These are phyloP conservation scores for Bimastos eiseni DNA, from an alignment of 2,888 invertebrate genomes.

Conservation along the genomic window DNA sequence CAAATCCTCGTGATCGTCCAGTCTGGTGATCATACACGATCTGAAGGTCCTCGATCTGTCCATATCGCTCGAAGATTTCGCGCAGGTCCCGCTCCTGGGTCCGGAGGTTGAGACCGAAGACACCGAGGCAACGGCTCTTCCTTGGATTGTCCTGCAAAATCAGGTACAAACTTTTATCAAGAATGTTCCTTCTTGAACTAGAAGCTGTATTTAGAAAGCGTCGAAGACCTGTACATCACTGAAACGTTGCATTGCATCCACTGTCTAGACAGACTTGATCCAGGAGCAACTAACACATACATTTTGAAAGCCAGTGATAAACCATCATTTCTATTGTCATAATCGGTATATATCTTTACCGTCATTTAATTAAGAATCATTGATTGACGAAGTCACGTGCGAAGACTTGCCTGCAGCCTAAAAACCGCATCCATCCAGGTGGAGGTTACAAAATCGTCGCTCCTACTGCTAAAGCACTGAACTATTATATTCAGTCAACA, in stretches of 20 bases:
- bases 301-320: neutral
- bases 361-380: neutral
- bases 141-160: conserved; percentile 78
- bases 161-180: neutral
- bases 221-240: neutral
- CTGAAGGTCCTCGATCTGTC: conserved; percentile 87
- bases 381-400: neutral
- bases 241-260: neutral
- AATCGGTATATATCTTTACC: neutral
- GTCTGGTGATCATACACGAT: conserved; percentile 87
- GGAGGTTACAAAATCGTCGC: neutral
- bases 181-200: neutral
- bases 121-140: conserved; percentile 85
- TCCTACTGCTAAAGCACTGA: neutral
- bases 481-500: neutral
- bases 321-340: neutral
- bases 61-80: conserved; percentile 89
- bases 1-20: conserved; percentile 90
- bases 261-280: neutral
- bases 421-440: neutral
- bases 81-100: conserved; percentile 89
- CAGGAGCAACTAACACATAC: neutral
- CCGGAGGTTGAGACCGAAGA: conserved; percentile 89
- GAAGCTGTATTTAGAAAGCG: neutral
- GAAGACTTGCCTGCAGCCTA: neutral